These are phyloP conservation scores for Stichodactyla helianthus DNA, from an alignment of 64 coral and sea anemone species.

Conservation along the genomic window DNA sequence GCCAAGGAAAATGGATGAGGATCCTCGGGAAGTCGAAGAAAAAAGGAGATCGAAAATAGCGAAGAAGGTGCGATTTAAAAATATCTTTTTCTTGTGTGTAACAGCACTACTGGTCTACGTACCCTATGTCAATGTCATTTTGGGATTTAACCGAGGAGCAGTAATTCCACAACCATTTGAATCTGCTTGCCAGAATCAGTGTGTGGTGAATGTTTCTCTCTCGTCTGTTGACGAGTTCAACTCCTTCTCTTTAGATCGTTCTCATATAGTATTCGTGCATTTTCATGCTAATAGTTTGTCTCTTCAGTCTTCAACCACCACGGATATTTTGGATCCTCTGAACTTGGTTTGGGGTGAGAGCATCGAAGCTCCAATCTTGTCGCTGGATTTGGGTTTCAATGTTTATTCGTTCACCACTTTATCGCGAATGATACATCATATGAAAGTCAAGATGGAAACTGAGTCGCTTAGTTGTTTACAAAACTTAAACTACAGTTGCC, in stretches of 20 bases:
- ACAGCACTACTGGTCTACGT: no score
- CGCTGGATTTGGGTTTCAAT: background rate
- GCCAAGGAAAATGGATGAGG: no score
- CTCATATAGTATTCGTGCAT: background rate
- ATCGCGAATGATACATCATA: background rate
- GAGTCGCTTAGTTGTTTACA: background rate
- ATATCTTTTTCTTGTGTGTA: no score
- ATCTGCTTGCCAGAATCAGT: background rate
- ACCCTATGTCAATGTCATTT: no score
- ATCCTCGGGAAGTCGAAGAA: no score
- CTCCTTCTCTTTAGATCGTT: background rate
- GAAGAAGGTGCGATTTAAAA: no score
- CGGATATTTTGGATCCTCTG: background rate
- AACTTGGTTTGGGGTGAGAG: slow-evolving; percentile 8
- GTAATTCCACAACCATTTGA: no score
- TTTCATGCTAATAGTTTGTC: background rate
- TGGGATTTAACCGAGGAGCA: no score
- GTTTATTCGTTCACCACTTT: background rate
- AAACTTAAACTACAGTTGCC: background rate
- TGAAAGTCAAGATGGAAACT: background rate
- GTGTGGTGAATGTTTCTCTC: background rate
- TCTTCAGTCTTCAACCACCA: background rate
- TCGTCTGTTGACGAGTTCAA: background rate
- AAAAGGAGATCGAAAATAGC: no score
- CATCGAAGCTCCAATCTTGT: background rate